phyloP scores from a whole-genome alignment of 2,888 invertebrate genomes.

The Incurvaria masculella region DNA sequence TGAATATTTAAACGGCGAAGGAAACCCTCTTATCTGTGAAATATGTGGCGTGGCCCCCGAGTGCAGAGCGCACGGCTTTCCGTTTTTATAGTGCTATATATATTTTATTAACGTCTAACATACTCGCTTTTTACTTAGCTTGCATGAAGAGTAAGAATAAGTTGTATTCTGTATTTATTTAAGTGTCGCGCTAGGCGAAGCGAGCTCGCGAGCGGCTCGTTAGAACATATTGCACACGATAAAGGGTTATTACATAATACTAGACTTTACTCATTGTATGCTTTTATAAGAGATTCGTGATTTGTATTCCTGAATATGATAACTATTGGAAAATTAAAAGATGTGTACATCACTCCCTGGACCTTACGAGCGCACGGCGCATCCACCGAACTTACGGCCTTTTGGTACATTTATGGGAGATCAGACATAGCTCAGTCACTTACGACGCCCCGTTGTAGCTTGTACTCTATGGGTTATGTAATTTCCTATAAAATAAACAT shows the following conservation, averaged over 20 bases:
- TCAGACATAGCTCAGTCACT: constrained; percentile 32
- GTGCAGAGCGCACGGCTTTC: neutral
- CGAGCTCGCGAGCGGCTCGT: neutral
- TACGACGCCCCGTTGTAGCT: constrained; percentile 31
- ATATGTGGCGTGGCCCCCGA: neutral
- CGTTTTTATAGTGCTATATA: constrained; percentile 4
- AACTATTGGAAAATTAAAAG: constrained; percentile 38
- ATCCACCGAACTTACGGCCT: constrained; percentile 25
- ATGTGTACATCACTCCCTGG: constrained; percentile 48
- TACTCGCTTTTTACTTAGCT: neutral
- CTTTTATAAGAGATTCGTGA: constrained; percentile 54
- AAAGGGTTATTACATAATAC: constrained; percentile 11
- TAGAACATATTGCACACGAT: neutral
- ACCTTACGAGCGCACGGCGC: constrained; percentile 27
- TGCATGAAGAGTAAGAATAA: neutral
- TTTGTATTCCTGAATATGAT: constrained; percentile 55
- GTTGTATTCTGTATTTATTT: neutral
- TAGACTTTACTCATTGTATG: constrained; percentile 48
- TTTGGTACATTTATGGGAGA: constrained; percentile 35
- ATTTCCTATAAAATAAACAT: constrained; percentile 50
- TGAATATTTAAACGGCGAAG: too few species aligned
- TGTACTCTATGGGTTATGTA: constrained; percentile 38
- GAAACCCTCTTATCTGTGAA: neutral
- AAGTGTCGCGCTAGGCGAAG: neutral
- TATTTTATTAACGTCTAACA: constrained; percentile 9